Evolutionary conservation across 2,888 invertebrate species (phyloP).

Genomic region (Cylloceria caligata): DNA sequence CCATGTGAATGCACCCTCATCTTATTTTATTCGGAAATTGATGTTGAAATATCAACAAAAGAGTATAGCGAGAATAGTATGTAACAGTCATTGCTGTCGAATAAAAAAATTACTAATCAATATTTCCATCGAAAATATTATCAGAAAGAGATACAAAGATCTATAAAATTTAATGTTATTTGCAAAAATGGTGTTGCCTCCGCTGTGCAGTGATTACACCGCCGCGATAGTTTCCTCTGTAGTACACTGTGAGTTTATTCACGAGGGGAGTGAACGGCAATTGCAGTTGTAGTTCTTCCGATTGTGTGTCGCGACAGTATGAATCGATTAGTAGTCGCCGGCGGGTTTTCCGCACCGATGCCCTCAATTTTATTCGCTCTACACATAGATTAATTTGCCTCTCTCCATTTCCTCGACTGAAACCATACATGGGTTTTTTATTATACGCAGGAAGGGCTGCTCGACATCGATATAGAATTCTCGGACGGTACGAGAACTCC

Average conservation of each 20-base stretch:
- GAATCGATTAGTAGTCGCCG: constrained; percentile 31
- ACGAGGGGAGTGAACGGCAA: constrained; percentile 17
- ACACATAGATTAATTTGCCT: constrained; percentile 3
- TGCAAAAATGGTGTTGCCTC: background rate
- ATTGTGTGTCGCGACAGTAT: constrained; percentile 33
- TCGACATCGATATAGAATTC: constrained; percentile 97
- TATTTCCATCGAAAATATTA: too few species aligned
- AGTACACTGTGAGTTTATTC: background rate
- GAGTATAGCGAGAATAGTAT: too few species aligned
- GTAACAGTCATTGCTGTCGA: too few species aligned
- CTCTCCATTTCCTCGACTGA: background rate
- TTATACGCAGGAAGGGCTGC: constrained; percentile 92
- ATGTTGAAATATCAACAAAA: too few species aligned
- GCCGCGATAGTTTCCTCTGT: background rate
- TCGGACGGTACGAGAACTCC: constrained; percentile 95
- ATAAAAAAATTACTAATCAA: too few species aligned
- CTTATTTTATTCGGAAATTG: too few species aligned
- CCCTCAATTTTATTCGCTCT: constrained; percentile 17
- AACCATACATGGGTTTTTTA: constrained; percentile 13
- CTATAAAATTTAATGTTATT: background rate
- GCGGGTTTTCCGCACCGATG: constrained; percentile 27
- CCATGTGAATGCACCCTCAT: too few species aligned
- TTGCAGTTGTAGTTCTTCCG: constrained; percentile 28
- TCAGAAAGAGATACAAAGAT: too few species aligned
- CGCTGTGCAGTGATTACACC: background rate